phyloP scores from a whole-genome alignment of 2,797 vertebrate genomes.

The Nannoperca australis region DNA sequence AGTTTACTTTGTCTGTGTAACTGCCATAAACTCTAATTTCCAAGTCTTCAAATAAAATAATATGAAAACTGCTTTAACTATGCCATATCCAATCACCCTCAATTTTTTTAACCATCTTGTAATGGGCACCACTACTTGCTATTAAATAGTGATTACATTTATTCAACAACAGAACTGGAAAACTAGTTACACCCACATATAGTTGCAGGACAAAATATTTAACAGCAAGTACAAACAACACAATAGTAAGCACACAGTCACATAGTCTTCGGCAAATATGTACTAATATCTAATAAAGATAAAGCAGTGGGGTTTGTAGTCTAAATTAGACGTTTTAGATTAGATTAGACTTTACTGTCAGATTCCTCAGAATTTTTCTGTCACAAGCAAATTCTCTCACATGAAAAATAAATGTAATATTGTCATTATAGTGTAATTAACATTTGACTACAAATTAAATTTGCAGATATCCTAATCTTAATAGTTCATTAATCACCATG shows the following conservation, averaged over 20 bases:
- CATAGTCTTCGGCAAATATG: not conserved
- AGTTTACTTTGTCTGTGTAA: not conserved
- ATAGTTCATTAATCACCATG: not conserved
- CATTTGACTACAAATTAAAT: too few relatives aligned
- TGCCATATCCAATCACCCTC: not conserved
- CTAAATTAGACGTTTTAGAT: not conserved
- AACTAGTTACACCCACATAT: not conserved
- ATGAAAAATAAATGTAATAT: not conserved
- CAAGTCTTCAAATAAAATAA: not conserved
- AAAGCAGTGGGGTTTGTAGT: not conserved
- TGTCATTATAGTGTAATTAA: not conserved
- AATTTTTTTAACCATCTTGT: not conserved
- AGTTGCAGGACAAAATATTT: not conserved
- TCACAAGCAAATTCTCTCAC: not conserved
- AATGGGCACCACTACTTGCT: not conserved
- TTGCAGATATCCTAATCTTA: not conserved
- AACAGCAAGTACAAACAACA: not conserved
- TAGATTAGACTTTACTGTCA: not conserved
- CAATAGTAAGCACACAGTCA: not conserved
- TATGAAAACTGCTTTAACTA: not conserved
- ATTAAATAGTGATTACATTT: not conserved
- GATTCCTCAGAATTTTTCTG: not conserved
- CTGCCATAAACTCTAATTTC: not conserved
- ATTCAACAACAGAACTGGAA: not conserved
- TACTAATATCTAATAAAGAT: conserved; percentile 1